These are phyloP conservation scores for Amblyopsis rosae DNA, from an alignment of 2,113 vertebrate genomes.

Conservation along the genomic window DNA sequence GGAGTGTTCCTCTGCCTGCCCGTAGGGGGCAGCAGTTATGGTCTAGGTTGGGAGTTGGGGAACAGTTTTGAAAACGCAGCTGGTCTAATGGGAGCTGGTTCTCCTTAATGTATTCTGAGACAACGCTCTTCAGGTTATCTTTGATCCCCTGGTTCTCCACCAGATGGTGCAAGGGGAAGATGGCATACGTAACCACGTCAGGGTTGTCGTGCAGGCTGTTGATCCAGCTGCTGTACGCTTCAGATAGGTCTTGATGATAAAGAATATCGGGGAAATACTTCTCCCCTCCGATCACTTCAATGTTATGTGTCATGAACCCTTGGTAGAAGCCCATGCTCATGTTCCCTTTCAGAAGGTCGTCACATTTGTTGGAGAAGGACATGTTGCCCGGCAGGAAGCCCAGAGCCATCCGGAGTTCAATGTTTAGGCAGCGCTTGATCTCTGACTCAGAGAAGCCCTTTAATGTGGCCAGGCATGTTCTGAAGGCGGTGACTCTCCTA, in stretches of 20 bases:
- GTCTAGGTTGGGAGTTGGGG: constrained; percentile 69
- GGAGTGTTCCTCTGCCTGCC: constrained; percentile 66
- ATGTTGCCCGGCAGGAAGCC: constrained; percentile 71
- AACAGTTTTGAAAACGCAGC: constrained; percentile 57
- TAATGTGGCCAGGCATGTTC: constrained; percentile 76
- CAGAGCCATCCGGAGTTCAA: constrained; percentile 69
- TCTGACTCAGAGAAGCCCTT: constrained; percentile 69
- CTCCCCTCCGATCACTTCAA: constrained; percentile 74
- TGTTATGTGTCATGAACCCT: constrained; percentile 76
- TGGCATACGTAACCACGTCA: constrained; percentile 73
- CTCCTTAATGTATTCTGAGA: constrained; percentile 71
- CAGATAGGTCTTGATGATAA: constrained; percentile 64
- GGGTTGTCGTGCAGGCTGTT: constrained; percentile 72
- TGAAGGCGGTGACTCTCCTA: constrained; percentile 75
- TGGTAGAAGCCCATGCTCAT: constrained; percentile 77
- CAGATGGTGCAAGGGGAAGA: constrained; percentile 76
- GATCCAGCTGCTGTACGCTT: constrained; percentile 75
- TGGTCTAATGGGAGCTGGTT: constrained; percentile 63
- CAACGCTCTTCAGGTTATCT: constrained; percentile 55
- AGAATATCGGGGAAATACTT: constrained; percentile 71
- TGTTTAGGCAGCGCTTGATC: constrained; percentile 77
- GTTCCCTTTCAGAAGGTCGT: constrained; percentile 65
- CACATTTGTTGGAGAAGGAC: constrained; percentile 70
- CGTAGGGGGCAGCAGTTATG: constrained; percentile 76
- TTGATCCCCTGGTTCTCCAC: constrained; percentile 66